These are phyloP conservation scores for Drosophila basisetae DNA, from an alignment of 2,888 invertebrate genomes.

Conservation along the genomic window DNA sequence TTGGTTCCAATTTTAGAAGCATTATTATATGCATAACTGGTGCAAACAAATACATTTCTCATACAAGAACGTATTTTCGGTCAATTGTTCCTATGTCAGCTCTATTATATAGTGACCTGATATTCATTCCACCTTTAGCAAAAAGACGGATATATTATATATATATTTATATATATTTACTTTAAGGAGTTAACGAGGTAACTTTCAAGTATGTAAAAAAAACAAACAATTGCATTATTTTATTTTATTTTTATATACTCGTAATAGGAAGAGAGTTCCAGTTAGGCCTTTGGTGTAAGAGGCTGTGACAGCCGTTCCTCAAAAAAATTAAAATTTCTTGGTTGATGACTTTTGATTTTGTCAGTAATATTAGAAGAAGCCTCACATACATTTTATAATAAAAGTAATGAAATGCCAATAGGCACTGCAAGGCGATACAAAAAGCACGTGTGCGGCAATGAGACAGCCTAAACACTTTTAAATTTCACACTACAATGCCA, in stretches of 20 bases:
- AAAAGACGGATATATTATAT: not conserved
- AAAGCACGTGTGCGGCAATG: not conserved
- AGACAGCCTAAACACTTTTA: not conserved
- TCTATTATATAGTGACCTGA: not conserved
- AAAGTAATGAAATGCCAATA: not conserved
- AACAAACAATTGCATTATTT: not conserved
- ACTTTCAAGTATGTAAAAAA: not conserved
- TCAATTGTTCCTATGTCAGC: not conserved
- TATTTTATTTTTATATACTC: not conserved
- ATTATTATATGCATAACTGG: too few relatives aligned
- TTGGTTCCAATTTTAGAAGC: too few relatives aligned
- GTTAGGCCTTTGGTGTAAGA: not conserved
- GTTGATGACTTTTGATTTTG: not conserved
- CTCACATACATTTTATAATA: not conserved
- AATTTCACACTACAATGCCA: conserved; percentile 53
- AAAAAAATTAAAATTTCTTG: not conserved
- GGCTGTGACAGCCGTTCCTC: not conserved
- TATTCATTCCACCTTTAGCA: not conserved
- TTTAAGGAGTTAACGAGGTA: not conserved
- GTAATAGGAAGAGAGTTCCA: not conserved
- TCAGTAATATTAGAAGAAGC: not conserved
- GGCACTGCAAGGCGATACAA: too few relatives aligned
- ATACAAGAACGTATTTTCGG: too few relatives aligned
- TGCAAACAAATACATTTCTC: too few relatives aligned
- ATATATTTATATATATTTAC: not conserved